Evolutionary conservation across 2,888 invertebrate genomes (phyloP).

Genomic region (Exocentrus adspersus): DNA sequence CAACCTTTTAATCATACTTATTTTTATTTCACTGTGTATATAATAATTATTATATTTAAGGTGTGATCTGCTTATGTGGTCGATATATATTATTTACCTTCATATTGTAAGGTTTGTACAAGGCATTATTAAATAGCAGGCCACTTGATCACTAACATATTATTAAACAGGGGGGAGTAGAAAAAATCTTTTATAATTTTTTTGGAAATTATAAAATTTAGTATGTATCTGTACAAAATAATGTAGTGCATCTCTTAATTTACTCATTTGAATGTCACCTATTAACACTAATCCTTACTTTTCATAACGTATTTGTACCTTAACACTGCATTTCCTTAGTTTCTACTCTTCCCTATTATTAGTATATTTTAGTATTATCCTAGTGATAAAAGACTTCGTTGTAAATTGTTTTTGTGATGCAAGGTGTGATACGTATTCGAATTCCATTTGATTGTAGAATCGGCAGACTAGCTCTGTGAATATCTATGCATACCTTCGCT

Average conservation of each 20-base stretch:
- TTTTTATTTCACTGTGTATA: constrained; percentile 18
- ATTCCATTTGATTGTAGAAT: constrained; percentile 41
- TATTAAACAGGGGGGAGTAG: constrained; percentile 2
- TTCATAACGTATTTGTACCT: too few relatives aligned
- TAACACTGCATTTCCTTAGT: neutral
- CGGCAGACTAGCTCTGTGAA: constrained; percentile 51
- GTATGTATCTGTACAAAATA: neutral
- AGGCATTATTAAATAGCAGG: constrained; percentile 9
- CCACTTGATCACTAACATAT: constrained; percentile 14
- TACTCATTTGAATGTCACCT: neutral
- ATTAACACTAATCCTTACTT: neutral
- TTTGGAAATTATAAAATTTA: neutral
- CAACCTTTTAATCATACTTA: constrained; percentile 8
- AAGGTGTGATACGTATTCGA: constrained; percentile 45
- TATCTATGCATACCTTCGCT: constrained; percentile 46
- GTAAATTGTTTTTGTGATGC: constrained; percentile 47
- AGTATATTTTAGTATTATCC: constrained; percentile 32
- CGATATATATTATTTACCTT: constrained; percentile 19
- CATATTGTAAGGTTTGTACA: constrained; percentile 26
- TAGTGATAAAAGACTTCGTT: constrained; percentile 29
- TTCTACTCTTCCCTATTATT: constrained; percentile 10
- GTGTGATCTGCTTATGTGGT: constrained; percentile 7
- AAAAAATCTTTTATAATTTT: neutral
- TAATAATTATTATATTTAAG: constrained; percentile 12
- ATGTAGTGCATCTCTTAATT: neutral